Conservation (phyloP, 2,888 invertebrate genomes). For the Cheilosia impressa region DNA sequence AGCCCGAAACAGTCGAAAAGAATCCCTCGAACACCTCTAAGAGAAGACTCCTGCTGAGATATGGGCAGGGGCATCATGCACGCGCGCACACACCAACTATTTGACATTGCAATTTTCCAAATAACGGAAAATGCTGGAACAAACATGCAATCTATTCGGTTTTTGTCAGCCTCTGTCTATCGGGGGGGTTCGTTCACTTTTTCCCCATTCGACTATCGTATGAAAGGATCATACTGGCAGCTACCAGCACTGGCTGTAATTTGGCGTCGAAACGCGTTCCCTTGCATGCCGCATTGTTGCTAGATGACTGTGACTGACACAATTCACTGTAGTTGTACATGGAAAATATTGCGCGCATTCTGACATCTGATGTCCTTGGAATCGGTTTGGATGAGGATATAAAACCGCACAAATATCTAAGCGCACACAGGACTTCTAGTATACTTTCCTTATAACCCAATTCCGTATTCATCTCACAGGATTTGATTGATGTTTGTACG, state of each 20-base stretch:
- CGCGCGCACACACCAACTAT: constrained; percentile 62
- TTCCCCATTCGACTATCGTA: constrained; percentile 13
- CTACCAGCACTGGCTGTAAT: constrained; percentile 25
- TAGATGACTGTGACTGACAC: constrained; percentile 54
- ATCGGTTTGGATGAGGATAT: constrained; percentile 42
- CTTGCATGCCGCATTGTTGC: constrained; percentile 37
- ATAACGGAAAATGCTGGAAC: constrained; percentile 57
- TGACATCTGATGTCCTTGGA: constrained; percentile 65
- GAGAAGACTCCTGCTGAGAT: not conserved
- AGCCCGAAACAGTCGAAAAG: no score
- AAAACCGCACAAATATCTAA: constrained; percentile 67
- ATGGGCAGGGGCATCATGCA: constrained; percentile 47
- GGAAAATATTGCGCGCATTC: constrained; percentile 50
- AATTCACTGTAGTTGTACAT: constrained; percentile 46
- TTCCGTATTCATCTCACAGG: constrained; percentile 75
- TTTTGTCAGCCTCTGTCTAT: constrained; percentile 16
- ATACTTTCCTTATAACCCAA: constrained; percentile 65
- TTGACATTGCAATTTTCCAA: constrained; percentile 67
- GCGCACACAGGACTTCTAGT: constrained; percentile 47
- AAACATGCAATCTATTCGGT: constrained; percentile 64
- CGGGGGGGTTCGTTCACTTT: not conserved
- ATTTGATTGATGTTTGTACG: constrained; percentile 76
- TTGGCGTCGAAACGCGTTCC: constrained; percentile 63
- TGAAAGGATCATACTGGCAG: constrained; percentile 33
- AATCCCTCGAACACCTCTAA: not conserved